phyloP scores from a whole-genome alignment of 2,797 vertebrate species.

The Petrocephalus schoutedeni region DNA sequence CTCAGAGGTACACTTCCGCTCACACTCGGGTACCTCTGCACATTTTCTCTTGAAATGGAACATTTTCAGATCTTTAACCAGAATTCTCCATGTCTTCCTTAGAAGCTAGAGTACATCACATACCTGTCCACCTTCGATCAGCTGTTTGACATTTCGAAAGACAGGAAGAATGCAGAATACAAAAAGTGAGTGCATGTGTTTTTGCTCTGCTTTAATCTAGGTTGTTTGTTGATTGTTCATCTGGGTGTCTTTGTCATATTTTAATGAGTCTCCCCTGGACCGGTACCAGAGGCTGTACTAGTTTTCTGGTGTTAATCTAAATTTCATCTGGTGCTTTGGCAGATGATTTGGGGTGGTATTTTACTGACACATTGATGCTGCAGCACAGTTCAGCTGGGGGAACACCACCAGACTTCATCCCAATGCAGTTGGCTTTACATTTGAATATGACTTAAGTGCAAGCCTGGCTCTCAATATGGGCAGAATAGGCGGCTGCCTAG shows the following conservation, averaged over 20 bases:
- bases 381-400: not conserved
- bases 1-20: slow-evolving; percentile 69
- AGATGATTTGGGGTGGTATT: not conserved
- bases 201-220: not conserved
- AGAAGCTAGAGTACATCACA: slow-evolving; percentile 95
- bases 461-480: not conserved
- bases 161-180: slow-evolving; percentile 93
- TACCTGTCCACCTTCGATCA: slow-evolving; percentile 94
- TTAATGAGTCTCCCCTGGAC: not conserved
- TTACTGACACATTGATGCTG: not conserved
- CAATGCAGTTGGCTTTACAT: not conserved
- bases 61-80: not conserved
- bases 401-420: not conserved
- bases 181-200: slow-evolving; percentile 68
- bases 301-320: not conserved
- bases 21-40: not conserved
- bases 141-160: slow-evolving; percentile 93
- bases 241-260: not conserved
- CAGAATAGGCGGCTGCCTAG: not conserved
- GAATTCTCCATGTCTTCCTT: not conserved
- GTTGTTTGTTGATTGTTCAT: not conserved
- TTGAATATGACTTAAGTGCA: not conserved
- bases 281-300: not conserved
- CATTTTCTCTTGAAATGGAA: not conserved
- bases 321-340: not conserved